A percentile compares a stretch with the other conserved stretches of the same genome.
Evolutionary conservation across 1,140 invertebrate genomes (phyloP).

Genomic region (Drosophila subpulchrella): DNA sequence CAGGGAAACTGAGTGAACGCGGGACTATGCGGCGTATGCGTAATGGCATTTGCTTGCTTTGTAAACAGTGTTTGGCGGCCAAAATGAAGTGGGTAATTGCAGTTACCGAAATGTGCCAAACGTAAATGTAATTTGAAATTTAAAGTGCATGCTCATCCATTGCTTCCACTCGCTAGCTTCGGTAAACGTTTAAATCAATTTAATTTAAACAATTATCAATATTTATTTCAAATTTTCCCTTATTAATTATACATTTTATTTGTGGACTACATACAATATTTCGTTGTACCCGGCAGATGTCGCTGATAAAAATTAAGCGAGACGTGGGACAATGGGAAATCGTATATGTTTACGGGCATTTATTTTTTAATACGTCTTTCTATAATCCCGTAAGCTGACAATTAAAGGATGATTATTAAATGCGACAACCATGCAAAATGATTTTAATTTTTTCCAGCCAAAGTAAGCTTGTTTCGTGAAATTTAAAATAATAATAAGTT

Average conservation of each 20-base stretch:
- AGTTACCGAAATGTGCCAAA: neutral
- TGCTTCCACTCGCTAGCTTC: neutral
- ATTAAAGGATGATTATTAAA: neutral
- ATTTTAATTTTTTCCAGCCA: neutral
- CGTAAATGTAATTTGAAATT: neutral
- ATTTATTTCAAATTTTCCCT: neutral
- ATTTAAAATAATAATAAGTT: neutral
- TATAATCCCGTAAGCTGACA: neutral
- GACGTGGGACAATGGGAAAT: neutral
- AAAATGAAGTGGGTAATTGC: neutral
- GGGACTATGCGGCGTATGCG: slow-evolving; percentile 22
- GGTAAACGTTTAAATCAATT: neutral
- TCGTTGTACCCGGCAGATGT: too few species aligned
- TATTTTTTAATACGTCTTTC: neutral
- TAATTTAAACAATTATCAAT: neutral
- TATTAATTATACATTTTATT: neutral
- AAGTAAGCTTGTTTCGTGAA: neutral
- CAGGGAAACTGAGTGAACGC: neutral
- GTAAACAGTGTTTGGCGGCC: neutral
- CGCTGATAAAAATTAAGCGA: neutral
- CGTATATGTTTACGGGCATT: neutral
- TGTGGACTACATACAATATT: too few species aligned
- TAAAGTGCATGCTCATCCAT: neutral
- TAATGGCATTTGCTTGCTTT: slow-evolving; percentile 1
- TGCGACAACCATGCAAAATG: neutral